These are phyloP conservation scores for Chelon labrosus DNA, from an alignment of 2,797 vertebrate species.

Conservation along the genomic window DNA sequence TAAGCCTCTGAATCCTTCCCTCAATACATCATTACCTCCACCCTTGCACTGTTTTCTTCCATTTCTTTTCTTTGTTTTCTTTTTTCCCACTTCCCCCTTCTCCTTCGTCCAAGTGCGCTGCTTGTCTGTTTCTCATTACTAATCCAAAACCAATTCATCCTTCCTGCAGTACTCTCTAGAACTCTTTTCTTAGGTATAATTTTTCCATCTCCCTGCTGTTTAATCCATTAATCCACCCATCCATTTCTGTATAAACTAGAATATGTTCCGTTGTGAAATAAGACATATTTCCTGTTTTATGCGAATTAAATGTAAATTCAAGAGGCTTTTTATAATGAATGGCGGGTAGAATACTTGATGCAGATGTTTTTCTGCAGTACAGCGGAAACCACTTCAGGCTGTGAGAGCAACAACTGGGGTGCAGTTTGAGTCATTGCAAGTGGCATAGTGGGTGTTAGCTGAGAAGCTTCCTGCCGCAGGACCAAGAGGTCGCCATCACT, in stretches of 20 bases:
- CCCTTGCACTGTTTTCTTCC: not conserved
- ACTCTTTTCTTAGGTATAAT: not conserved
- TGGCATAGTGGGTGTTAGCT: too few species aligned
- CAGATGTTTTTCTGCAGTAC: too few species aligned
- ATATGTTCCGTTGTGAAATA: too few species aligned
- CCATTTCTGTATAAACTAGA: not conserved
- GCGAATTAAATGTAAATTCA: too few species aligned
- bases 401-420: too few species aligned
- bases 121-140: not conserved
- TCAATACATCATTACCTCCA: slow-evolving; percentile 3
- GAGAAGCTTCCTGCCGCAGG: too few species aligned
- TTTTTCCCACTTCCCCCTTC: not conserved
- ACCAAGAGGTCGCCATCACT: too few species aligned
- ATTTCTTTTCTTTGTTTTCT: not conserved
- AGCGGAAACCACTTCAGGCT: too few species aligned
- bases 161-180: not conserved
- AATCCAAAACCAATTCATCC: not conserved
- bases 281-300: too few species aligned
- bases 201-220: not conserved
- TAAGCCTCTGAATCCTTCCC: not conserved
- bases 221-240: not conserved
- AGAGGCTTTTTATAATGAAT: too few species aligned
- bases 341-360: too few species aligned
- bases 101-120: not conserved
- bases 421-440: too few species aligned